Evolutionary conservation across 2,797 vertebrate species (phyloP).

Genomic region (Microctenopoma steveboyesi): DNA sequence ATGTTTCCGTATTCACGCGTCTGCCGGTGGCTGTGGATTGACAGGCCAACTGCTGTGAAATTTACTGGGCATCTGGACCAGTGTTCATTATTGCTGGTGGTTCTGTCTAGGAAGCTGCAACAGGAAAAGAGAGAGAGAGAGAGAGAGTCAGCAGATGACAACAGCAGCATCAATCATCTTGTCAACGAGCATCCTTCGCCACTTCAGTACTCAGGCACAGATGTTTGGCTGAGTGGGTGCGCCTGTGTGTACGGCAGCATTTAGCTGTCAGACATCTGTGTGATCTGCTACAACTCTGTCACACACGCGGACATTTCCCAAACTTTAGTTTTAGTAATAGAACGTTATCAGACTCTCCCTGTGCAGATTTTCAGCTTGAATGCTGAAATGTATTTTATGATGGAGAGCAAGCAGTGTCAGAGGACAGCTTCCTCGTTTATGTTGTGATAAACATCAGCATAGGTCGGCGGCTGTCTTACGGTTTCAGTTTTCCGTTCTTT

Average conservation of each 20-base stretch:
- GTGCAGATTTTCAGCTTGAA: slow-evolving; percentile 19
- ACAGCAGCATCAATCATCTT: slow-evolving; percentile 74
- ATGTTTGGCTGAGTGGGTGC: slow-evolving; percentile 56
- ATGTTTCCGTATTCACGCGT: slow-evolving; percentile 16
- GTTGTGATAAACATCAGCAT: slow-evolving; percentile 37
- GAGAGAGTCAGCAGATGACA: slow-evolving; percentile 63
- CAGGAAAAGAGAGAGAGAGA: slow-evolving; percentile 5
- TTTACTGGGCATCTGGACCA: slow-evolving; percentile 73
- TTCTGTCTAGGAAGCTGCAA: slow-evolving; percentile 51
- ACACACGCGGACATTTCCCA: slow-evolving; percentile 13
- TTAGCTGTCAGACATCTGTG: slow-evolving; percentile 42
- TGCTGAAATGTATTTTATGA: slow-evolving; percentile 13
- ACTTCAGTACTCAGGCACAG: slow-evolving; percentile 60
- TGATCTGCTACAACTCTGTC: slow-evolving; percentile 31
- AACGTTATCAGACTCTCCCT: slow-evolving; percentile 33
- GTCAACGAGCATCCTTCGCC: slow-evolving; percentile 70
- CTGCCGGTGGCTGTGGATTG: slow-evolving; percentile 27
- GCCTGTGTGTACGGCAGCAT: slow-evolving; percentile 10
- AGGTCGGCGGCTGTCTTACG: no score
- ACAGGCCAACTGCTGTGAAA: slow-evolving; percentile 67
- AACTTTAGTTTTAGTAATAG: slow-evolving; percentile 29
- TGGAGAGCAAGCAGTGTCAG: slow-evolving; percentile 15
- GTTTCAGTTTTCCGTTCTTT: no score
- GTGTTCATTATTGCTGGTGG: slow-evolving; percentile 68
- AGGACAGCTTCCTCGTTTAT: slow-evolving; percentile 39